phyloP scores from a whole-genome alignment of 2,797 vertebrate species.

The Meda fulgida region DNA sequence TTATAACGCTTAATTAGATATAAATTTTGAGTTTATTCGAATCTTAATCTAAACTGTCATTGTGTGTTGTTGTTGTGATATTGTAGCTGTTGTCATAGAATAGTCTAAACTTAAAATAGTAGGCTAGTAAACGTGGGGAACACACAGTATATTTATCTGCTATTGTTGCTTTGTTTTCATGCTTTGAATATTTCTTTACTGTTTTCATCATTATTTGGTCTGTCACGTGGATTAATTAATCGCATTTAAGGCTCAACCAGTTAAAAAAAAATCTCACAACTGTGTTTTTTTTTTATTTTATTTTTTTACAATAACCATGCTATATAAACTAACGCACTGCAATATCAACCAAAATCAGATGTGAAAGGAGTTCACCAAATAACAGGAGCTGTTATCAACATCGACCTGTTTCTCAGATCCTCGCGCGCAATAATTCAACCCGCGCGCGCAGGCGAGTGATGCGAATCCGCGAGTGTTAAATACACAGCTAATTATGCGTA shows the following conservation, averaged over 20 bases:
- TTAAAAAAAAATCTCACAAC: not conserved
- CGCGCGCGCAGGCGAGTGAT: slow-evolving; percentile 68
- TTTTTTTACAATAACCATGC: not conserved
- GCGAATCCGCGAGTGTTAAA: slow-evolving; percentile 91
- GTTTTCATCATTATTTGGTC: not conserved
- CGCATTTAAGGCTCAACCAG: not conserved
- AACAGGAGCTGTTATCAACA: slow-evolving; percentile 2
- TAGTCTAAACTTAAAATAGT: not conserved
- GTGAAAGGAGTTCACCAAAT: not conserved
- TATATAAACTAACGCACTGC: not conserved
- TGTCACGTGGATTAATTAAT: not conserved
- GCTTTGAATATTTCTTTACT: not conserved
- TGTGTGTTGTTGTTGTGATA: not conserved
- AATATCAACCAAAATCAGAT: not conserved
- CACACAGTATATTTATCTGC: not conserved
- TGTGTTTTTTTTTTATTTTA: not conserved
- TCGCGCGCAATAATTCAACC: slow-evolving; percentile 47
- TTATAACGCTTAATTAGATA: not conserved
- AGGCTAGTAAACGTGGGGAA: not conserved
- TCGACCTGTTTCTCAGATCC: slow-evolving; percentile 38
- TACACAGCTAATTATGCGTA: slow-evolving; percentile 99
- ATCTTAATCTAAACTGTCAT: not conserved
- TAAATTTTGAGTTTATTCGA: not conserved
- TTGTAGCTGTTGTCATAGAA: not conserved
- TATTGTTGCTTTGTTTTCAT: not conserved